A percentile compares a stretch with the other conserved stretches of the same genome.
These are phyloP conservation scores for Drosophila triauraria DNA, from an alignment of 1,140 invertebrate genomes.

Conservation along the genomic window DNA sequence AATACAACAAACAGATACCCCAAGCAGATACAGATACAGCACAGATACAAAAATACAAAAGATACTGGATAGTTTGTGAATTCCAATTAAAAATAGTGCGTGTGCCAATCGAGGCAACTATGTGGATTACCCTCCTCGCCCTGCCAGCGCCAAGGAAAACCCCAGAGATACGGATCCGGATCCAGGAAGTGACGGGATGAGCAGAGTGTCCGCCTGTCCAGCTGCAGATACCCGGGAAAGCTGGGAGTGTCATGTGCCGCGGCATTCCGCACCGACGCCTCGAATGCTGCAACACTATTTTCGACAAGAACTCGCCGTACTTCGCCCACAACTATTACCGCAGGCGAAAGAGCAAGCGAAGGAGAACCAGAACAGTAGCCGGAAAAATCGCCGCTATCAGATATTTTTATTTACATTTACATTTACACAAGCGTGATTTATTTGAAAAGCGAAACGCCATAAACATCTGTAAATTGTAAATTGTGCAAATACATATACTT, in stretches of 20 bases:
- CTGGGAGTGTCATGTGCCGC: constrained; percentile 69
- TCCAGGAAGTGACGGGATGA: constrained; percentile 18
- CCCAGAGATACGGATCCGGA: background rate
- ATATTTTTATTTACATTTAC: constrained; percentile 71
- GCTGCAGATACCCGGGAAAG: constrained; percentile 19
- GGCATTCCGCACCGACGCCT: constrained; percentile 59
- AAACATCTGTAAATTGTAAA: constrained; percentile 82
- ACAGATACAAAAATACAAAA: constrained; percentile 1
- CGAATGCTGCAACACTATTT: constrained; percentile 75
- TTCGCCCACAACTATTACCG: constrained; percentile 77
- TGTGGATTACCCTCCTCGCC: constrained; percentile 17
- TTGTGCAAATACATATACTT: constrained; percentile 72
- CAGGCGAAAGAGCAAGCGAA: constrained; percentile 57
- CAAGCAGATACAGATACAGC: constrained; percentile 18
- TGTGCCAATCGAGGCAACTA: constrained; percentile 18
- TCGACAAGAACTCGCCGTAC: constrained; percentile 75
- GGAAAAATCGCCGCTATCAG: constrained; percentile 35
- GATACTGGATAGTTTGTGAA: constrained; percentile 24
- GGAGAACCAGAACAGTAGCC: constrained; percentile 17
- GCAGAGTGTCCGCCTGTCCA: constrained; percentile 17
- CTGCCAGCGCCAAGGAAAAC: constrained; percentile 22
- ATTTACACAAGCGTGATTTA: constrained; percentile 77
- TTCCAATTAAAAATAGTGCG: constrained; percentile 5
- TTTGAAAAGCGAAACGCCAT: constrained; percentile 58
- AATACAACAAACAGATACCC: constrained; percentile 48